Evolutionary conservation across 2,113 vertebrate species (phyloP).

Genomic region (Desmodus rotundus): DNA sequence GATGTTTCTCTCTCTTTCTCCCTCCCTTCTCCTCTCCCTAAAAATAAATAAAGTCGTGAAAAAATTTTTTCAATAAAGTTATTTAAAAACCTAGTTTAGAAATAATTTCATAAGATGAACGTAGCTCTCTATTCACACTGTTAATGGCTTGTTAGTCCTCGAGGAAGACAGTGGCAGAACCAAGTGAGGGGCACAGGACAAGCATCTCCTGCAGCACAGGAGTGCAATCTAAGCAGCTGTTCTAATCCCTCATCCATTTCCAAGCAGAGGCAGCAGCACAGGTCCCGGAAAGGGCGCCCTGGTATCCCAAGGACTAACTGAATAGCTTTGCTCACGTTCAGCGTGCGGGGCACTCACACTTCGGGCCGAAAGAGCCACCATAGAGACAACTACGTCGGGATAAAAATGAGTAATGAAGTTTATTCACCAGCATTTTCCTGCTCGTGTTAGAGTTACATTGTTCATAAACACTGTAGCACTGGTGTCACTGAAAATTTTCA

Average conservation of each 20-base stretch:
- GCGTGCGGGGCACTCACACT: neutral
- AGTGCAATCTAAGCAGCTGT: neutral
- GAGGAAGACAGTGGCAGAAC: neutral
- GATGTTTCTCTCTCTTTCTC: no score
- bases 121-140: neutral
- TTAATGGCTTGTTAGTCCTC: neutral
- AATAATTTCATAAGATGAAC: neutral
- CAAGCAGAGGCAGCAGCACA: slow-evolving; percentile 7
- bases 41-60: no score
- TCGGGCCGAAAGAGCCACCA: neutral
- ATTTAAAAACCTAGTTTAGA: neutral
- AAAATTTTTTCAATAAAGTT: no score
- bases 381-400: neutral
- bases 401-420: slow-evolving; percentile 34
- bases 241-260: slow-evolving; percentile 30
- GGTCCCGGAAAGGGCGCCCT: neutral
- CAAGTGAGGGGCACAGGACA: neutral
- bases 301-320: neutral
- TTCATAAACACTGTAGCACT: neutral
- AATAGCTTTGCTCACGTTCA: slow-evolving; percentile 26
- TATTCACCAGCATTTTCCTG: neutral
- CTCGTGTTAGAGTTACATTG: neutral
- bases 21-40: no score
- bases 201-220: neutral
- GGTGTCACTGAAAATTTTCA: neutral